Evolutionary conservation across 2,797 vertebrate species (phyloP).

Genomic region (Falco berigora): DNA sequence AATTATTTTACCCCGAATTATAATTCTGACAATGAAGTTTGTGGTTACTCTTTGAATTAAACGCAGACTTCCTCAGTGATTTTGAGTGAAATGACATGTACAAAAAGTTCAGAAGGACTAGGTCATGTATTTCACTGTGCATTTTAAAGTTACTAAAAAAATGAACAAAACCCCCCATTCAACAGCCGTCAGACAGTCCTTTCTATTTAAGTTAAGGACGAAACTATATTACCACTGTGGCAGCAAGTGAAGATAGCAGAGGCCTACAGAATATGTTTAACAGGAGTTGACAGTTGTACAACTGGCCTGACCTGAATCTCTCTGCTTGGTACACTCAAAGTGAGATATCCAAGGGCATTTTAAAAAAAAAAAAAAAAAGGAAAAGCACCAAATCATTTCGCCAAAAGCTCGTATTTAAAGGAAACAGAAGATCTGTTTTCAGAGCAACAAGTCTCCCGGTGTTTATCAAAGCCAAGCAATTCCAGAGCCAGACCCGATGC

Average conservation of each 20-base stretch:
- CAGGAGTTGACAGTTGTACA: not conserved
- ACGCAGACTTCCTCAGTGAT: not conserved
- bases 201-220: not conserved
- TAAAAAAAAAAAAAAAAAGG: not conserved
- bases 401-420: not conserved
- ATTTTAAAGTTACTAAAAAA: not conserved
- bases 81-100: not conserved
- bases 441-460: conserved; percentile 6
- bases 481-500: not conserved
- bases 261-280: not conserved
- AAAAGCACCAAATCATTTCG: not conserved
- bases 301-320: not conserved
- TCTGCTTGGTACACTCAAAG: not conserved
- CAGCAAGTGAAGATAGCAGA: not conserved
- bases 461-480: not conserved
- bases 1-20: not conserved
- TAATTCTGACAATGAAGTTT: not conserved
- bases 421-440: not conserved
- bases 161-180: not conserved
- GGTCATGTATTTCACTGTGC: not conserved
- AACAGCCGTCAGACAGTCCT: not conserved
- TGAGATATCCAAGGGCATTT: rapidly evolving
- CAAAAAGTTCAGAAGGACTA: not conserved
- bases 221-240: not conserved
- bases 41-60: not conserved